Conservation (phyloP, 1,140 invertebrate genomes). For the Drosophila seguyi region DNA sequence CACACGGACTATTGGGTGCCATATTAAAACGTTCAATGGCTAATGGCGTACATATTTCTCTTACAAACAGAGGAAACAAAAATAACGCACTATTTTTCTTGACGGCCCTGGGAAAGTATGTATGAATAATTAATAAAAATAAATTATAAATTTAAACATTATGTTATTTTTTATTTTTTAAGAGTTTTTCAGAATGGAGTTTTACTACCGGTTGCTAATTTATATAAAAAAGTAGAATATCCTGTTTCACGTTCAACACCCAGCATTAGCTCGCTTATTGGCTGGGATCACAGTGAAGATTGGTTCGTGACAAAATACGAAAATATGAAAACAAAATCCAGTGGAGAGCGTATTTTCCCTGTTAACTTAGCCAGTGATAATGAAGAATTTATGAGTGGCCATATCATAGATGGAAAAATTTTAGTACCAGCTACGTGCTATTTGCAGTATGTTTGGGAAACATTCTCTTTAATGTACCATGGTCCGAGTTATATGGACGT, state of each 20-base stretch:
- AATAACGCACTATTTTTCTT: constrained; percentile 91
- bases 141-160: neutral
- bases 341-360: constrained; percentile 88
- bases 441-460: constrained; percentile 94
- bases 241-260: constrained; percentile 93
- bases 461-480: constrained; percentile 90
- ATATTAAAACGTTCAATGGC: constrained; percentile 89
- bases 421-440: constrained; percentile 96
- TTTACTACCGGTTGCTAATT: constrained; percentile 85
- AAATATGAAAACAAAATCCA: constrained; percentile 80
- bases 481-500: constrained; percentile 90
- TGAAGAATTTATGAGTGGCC: constrained; percentile 92
- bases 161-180: neutral
- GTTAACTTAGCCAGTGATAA: constrained; percentile 89
- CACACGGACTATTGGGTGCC: constrained; percentile 92
- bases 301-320: constrained; percentile 87
- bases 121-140: constrained; percentile 44
- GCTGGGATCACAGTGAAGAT: constrained; percentile 96
- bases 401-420: constrained; percentile 95
- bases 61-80: constrained; percentile 91
- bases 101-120: constrained; percentile 90
- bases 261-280: constrained; percentile 91
- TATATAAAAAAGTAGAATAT: constrained; percentile 89
- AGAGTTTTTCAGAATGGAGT: constrained; percentile 77
- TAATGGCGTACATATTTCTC: constrained; percentile 89